Base-by-base conservation (phyloP, 1,140 invertebrate genomes). In the Odontomachus brunneus region DNA sequence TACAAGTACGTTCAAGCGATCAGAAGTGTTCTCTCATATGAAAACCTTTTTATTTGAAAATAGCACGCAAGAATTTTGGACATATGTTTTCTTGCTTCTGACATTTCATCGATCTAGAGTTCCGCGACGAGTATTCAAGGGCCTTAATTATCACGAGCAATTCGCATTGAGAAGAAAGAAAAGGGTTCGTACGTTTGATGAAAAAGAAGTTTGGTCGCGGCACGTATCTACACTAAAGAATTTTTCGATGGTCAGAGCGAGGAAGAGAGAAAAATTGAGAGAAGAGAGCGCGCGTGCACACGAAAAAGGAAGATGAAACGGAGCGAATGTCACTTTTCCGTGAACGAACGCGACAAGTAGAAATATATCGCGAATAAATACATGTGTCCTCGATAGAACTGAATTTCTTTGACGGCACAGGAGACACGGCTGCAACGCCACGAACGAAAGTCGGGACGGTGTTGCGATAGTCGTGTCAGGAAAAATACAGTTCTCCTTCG, bases 311-410 rank as follows among this genome's bases (percentile, higher is more conserved):
- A 38, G 17, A 38, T 9, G 49, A 55, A 24, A 38, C 48, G 33
- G 33, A 22, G 72, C 19, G 49, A 71, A 80, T 24, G 65, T 71
- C 65, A 59, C 17, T 57, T 80, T 71, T 80, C 65, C 9, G 22
- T 19, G 63, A 3, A n/a, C 38, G 53, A 69, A 48, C 33, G 14
- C 33, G 75, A 80, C 57, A 80, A 80, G 38, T 9, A 71, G n/a
- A 80, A 80, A 71, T 29, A 59, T 80, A 80, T 71, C 51, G 75
- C 65, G n/a, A 80, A 71, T 80, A 80, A 80, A 71, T 71, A 80
- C 63, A 69, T 51, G 33, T 80, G 75, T 80, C 33, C 51, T n/a
- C 33, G 63, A 78, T 55, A 22, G 33, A 69, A 57, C 22, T 57
- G 38, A 33, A 69, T 69, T 69, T 69, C 65, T 80, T 80, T 69